Evolutionary conservation across 1,140 invertebrate species (phyloP).

Genomic region (Potamilus streckersoni): DNA sequence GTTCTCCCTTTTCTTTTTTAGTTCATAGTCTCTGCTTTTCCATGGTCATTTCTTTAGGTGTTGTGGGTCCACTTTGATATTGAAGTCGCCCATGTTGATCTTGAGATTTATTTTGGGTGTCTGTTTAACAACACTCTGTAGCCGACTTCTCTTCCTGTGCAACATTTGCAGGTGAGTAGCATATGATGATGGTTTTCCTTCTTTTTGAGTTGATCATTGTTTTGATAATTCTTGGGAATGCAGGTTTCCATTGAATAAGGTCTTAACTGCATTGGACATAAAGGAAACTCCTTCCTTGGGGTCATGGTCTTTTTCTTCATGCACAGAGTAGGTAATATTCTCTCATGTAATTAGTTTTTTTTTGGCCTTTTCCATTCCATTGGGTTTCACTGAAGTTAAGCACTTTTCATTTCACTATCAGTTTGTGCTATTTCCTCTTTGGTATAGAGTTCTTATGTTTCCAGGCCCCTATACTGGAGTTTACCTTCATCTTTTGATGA

Average conservation of each 20-base stretch:
- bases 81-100: background rate
- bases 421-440: background rate
- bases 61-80: background rate
- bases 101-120: background rate
- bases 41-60: background rate
- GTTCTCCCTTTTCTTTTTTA: background rate
- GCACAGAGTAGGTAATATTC: background rate
- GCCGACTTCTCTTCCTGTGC: background rate
- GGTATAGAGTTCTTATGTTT: background rate
- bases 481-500: no score
- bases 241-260: background rate
- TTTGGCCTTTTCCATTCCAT: background rate
- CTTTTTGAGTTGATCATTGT: background rate
- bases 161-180: background rate
- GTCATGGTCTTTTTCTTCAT: background rate
- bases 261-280: background rate
- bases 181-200: background rate
- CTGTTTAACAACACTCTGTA: background rate
- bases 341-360: background rate
- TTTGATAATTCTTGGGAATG: background rate
- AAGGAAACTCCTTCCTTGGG: background rate
- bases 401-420: background rate
- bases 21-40: background rate
- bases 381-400: background rate
- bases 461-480: no score